Evolutionary conservation across 1,140 invertebrate genomes (phyloP).

Genomic region (Thaumatotibia leucotreta): DNA sequence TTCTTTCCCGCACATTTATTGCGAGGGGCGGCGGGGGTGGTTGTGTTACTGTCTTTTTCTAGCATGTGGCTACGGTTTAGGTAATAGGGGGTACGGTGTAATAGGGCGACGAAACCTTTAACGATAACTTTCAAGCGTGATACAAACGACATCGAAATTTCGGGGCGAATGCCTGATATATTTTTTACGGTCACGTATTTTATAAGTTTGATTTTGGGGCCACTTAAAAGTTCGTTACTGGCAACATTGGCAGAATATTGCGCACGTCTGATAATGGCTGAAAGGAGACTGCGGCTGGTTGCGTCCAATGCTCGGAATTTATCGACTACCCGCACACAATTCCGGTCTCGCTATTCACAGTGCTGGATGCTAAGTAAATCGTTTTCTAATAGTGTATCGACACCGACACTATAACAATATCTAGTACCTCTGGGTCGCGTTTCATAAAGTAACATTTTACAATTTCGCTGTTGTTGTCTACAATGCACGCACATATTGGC

Average conservation of each 20-base stretch:
- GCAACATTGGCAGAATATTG: slow-evolving; percentile 14
- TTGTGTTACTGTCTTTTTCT: slow-evolving; percentile 61
- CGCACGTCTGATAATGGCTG: neutral
- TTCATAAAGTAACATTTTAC: too few relatives aligned
- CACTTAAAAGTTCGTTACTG: slow-evolving; percentile 14
- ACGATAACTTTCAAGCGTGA: slow-evolving; percentile 17
- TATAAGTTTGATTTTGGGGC: neutral
- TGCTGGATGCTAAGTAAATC: slow-evolving; percentile 27
- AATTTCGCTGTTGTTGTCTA: too few relatives aligned
- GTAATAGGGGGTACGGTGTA: slow-evolving; percentile 37
- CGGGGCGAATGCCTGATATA: slow-evolving; percentile 5
- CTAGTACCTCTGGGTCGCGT: too few relatives aligned
- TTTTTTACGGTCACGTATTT: slow-evolving; percentile 11
- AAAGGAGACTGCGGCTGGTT: slow-evolving; percentile 24
- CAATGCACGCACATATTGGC: too few relatives aligned
- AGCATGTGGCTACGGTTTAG: slow-evolving; percentile 38
- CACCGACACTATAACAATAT: too few relatives aligned
- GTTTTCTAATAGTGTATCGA: slow-evolving; percentile 3
- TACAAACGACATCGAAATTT: slow-evolving; percentile 14
- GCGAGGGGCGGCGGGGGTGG: slow-evolving; percentile 41
- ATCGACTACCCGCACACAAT: slow-evolving; percentile 35
- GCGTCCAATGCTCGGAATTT: slow-evolving; percentile 32
- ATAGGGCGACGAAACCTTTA: slow-evolving; percentile 18
- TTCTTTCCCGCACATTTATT: slow-evolving; percentile 71
- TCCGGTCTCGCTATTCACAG: slow-evolving; percentile 22